Evolutionary conservation across 2,888 invertebrate genomes (phyloP).

Genomic region (Pocota personata): DNA sequence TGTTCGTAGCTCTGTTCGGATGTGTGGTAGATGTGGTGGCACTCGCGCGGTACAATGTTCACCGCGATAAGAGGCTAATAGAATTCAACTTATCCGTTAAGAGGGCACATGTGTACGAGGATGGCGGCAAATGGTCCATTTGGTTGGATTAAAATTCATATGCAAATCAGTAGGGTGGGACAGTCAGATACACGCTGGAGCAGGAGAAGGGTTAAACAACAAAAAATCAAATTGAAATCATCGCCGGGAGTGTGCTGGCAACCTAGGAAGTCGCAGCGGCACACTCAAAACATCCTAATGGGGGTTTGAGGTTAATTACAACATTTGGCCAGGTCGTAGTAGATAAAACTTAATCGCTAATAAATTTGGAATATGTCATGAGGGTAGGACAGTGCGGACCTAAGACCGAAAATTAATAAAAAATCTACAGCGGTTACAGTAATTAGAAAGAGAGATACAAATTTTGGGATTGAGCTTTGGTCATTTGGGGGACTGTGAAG

Average conservation of each 20-base stretch:
- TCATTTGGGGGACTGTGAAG: neutral
- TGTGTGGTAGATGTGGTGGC: neutral
- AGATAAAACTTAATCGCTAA: constrained; percentile 75
- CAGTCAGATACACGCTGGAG: constrained; percentile 15
- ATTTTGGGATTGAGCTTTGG: neutral
- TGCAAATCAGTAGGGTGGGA: constrained; percentile 70
- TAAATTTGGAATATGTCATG: constrained; percentile 70
- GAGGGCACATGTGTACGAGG: constrained; percentile 65
- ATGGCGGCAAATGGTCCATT: constrained; percentile 72
- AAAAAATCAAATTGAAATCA: constrained; percentile 64
- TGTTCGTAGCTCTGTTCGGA: constrained; percentile 17
- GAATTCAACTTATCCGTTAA: constrained; percentile 74
- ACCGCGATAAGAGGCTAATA: constrained; percentile 74
- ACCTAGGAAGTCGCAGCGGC: constrained; percentile 36
- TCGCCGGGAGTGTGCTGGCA: constrained; percentile 15
- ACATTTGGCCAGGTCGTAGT: constrained; percentile 78
- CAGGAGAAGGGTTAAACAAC: constrained; percentile 46
- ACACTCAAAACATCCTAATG: constrained; percentile 58
- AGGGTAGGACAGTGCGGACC: neutral
- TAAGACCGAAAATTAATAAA: constrained; percentile 40
- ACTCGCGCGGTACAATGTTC: constrained; percentile 66
- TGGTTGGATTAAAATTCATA: constrained; percentile 75
- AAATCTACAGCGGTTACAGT: constrained; percentile 22
- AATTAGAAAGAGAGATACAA: constrained; percentile 1
- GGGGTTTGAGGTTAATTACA: constrained; percentile 78